phyloP scores from a whole-genome alignment of 2,888 invertebrate species.

The Cosmorhoe ocellata region DNA sequence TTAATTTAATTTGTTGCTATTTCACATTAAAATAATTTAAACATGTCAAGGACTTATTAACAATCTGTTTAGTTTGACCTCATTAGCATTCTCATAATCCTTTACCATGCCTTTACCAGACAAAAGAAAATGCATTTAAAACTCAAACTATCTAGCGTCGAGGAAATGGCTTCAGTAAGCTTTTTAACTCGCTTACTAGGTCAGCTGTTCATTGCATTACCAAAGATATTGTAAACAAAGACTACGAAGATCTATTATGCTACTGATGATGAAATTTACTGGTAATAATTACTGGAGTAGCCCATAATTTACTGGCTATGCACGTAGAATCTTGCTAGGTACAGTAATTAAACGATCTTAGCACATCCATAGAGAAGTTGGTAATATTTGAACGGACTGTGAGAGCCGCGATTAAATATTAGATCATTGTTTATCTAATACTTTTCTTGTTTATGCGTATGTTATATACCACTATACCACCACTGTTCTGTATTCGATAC shows the following conservation, averaged over 20 bases:
- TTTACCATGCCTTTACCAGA: constrained; percentile 19
- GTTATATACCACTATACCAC: no score
- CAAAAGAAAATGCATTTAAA: constrained; percentile 27
- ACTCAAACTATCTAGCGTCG: constrained; percentile 29
- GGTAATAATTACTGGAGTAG: constrained; percentile 4
- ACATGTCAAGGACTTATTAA: no score
- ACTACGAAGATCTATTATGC: constrained; percentile 13
- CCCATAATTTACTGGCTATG: not conserved
- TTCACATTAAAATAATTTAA: no score
- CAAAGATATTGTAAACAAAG: constrained; percentile 27
- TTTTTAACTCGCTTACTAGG: constrained; percentile 41
- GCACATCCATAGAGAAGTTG: not conserved
- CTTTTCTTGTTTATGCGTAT: no score
- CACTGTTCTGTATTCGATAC: no score
- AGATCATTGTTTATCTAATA: no score
- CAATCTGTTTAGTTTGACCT: no score
- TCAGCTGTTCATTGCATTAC: constrained; percentile 34
- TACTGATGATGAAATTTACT: constrained; percentile 17
- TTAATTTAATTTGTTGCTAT: no score
- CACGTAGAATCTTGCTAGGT: not conserved
- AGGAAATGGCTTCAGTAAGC: constrained; percentile 45
- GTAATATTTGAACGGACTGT: no score
- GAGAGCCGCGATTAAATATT: no score
- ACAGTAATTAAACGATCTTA: not conserved
- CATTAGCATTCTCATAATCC: constrained; percentile 10